Evolutionary conservation across 2,797 vertebrate genomes (phyloP), one percentile per base, ranked within the genome.

Genomic region (Eulemur albifrons): DNA sequence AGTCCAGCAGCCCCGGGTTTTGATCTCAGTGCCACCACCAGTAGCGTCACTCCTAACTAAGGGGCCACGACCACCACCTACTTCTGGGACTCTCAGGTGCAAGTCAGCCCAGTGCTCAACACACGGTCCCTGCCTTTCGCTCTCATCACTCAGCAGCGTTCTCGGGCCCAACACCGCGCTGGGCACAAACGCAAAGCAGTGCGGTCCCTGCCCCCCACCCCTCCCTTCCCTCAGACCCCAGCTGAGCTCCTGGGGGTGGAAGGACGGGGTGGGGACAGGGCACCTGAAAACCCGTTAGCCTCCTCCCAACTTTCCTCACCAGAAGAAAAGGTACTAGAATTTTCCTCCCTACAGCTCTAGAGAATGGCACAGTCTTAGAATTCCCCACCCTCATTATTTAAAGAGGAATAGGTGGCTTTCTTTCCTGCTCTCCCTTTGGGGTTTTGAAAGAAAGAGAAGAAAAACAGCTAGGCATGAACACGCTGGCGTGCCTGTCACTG

Each of bases 361-460:
- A 57, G 79, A 89, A 86, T 70, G 90, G 79, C 43, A 13, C 7
- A 50, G 73, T 85, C 94, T 96, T 77, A 75, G 85, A 90, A 94
- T 70, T 73, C 79, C 89, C 84, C 93, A 88, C 93, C 92, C 87
- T 86, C 92, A 38, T 59, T 86, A 93, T 95, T 95, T 84, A 95
- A 93, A 96, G 81, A 96, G 84, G 70, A 96, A 80, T 87, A 30
- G 65, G 45, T 84, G 32, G 25, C 73, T 93, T 88, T 61, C 72
- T 50, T 35, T 84, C 30, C 73, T 54, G 57, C 48, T 72, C 61
- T 81, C 59, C 50, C 85, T 93, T 57, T 54, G 70, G 79, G 86
- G 30, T 94, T 96, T 94, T 89, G 38, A 95, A 94, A 93, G 94
- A 94, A 92, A 94, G 50, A 72, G 61, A 87, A 94, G 80, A 63